Percentiles rank a stretch among this genome's conserved stretches.
These are phyloP conservation scores for Diarsia mendica DNA, from an alignment of 2,888 invertebrate species.

Conservation along the genomic window DNA sequence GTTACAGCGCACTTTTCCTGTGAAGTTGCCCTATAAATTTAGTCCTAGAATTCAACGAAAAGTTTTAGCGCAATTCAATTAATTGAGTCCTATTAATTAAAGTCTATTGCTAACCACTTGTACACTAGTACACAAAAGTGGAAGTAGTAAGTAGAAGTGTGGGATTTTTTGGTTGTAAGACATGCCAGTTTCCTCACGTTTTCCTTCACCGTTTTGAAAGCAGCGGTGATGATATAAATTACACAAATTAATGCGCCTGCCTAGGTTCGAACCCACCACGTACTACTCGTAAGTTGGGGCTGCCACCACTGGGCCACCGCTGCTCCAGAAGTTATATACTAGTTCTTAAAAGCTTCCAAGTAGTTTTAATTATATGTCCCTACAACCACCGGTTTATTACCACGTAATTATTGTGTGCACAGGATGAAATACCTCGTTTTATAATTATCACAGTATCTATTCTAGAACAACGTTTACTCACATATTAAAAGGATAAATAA, in stretches of 20 bases:
- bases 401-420: not conserved
- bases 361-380: not conserved
- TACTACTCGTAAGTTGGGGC: too few relatives aligned
- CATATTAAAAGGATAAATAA: not conserved
- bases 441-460: not conserved
- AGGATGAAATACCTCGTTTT: not conserved
- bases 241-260: too few relatives aligned
- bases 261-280: too few relatives aligned
- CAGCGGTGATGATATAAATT: too few relatives aligned
- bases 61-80: not conserved
- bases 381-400: not conserved
- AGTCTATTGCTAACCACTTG: not conserved
- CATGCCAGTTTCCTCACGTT: too few relatives aligned
- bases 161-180: too few relatives aligned
- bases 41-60: not conserved
- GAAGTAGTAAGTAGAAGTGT: too few relatives aligned
- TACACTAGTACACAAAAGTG: too few relatives aligned
- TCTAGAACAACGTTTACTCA: not conserved
- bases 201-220: too few relatives aligned
- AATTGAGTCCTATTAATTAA: not conserved
- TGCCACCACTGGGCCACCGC: too few relatives aligned
- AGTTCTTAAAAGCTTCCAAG: not conserved
- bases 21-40: not conserved
- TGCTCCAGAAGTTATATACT: too few relatives aligned
- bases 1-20: constrained; percentile 1